A percentile compares a stretch with the other conserved stretches of the same genome.
Conservation (phyloP, 1,140 invertebrate genomes). For the Drosophila serrata region DNA sequence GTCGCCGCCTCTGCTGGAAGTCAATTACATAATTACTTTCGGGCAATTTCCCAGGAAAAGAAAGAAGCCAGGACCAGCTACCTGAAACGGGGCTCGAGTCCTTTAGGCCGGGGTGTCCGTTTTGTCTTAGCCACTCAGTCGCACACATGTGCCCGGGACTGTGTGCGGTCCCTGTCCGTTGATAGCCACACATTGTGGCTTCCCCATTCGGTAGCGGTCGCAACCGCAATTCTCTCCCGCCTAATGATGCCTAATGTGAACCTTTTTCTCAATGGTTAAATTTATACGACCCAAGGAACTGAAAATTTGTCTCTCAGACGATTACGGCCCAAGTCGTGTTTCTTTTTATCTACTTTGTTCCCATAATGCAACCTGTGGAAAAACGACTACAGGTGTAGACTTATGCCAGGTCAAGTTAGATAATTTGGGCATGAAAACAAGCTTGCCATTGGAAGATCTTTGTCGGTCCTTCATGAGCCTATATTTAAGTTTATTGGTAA, state of each 20-base stretch:
- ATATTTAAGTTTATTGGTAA: background rate
- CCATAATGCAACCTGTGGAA: slow-evolving; percentile 3
- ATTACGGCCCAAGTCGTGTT: slow-evolving; percentile 15
- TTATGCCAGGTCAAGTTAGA: background rate
- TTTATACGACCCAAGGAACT: slow-evolving; percentile 61
- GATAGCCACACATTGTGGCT: slow-evolving; percentile 15
- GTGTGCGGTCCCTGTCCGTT: slow-evolving; percentile 4
- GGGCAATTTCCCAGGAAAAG: slow-evolving; percentile 68
- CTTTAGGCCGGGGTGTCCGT: slow-evolving; percentile 23
- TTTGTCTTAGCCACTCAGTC: slow-evolving; percentile 29
- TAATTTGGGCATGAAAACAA: background rate
- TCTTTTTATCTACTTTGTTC: slow-evolving; percentile 5
- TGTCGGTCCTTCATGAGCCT: too few relatives aligned
- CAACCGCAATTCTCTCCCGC: slow-evolving; percentile 47
- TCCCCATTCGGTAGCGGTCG: slow-evolving; percentile 5
- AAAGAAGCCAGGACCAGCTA: slow-evolving; percentile 43
- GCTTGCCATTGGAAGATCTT: background rate
- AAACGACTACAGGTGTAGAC: background rate
- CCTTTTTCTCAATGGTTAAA: slow-evolving; percentile 69
- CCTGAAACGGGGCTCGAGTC: slow-evolving; percentile 32
- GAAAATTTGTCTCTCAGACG: slow-evolving; percentile 50
- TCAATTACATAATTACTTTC: slow-evolving; percentile 79
- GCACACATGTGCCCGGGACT: slow-evolving; percentile 28
- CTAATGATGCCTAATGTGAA: slow-evolving; percentile 75
- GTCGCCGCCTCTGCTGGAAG: slow-evolving; percentile 27